Base-by-base conservation (phyloP, 2,888 invertebrate species). In the Cephus rjabovi region DNA sequence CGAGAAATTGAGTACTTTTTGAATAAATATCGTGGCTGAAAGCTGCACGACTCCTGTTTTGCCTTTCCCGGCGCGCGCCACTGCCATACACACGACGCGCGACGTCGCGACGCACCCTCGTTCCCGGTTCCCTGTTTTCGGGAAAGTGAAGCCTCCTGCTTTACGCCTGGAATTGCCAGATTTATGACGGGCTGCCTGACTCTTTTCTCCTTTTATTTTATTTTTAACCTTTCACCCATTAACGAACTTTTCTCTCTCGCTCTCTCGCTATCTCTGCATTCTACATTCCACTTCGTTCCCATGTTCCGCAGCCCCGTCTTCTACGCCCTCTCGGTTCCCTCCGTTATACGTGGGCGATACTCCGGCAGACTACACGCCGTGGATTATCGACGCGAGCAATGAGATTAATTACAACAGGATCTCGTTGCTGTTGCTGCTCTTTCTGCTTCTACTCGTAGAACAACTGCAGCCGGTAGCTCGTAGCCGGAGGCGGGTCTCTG, bases 191-290 rank as follows among this genome's bases (percentile, higher is more conserved):
- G 84, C 86, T 85, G 86, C 85, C 85, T 81, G 82, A 84, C 81
- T 79, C 83, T 81, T 82, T 80, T 81, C 82, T 81, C 71, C 33
- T 71, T 31, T 71, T 34, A 34, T 71, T 78, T 85, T 90, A 90
- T 90, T 90, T 90, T 90, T 90, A 91, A 90, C 90, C 88, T 90
- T 89, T 90, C 89, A 89, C 89, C 90, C 90, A 91, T 91, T 91
- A 91, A 90, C 89, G 89, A 90, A 89, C 88, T 81, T 35, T 37
- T 74, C 75, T 76, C 40, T 69, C 11, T 33, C 23, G 4, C 40
- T 74, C 69, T 23, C 30, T 34, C 68, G 73, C 23, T 11, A 4
- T 40, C 12, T 74, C 68, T 23, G 15, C 4, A 12, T 33, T 35
- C 15, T 35, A 31, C 37, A 15, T 76, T 56, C 56, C 56, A 56